These are phyloP conservation scores for Asbolus verrucosus DNA, from an alignment of 1,140 invertebrate genomes.

Conservation along the genomic window DNA sequence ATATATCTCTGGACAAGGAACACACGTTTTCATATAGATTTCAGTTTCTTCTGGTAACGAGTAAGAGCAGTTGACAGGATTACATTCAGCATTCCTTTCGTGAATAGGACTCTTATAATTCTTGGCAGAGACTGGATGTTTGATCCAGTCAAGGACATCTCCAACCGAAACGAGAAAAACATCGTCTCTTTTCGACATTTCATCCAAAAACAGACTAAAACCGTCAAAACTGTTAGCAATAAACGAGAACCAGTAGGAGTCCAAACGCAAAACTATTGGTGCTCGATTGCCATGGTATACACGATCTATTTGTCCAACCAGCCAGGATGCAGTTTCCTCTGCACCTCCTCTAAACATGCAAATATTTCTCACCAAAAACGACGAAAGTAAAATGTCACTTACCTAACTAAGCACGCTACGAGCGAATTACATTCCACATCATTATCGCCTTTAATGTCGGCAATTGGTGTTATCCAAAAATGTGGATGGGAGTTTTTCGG, in stretches of 20 bases:
- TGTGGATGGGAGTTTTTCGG: conserved; percentile 73
- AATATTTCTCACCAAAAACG: neutral
- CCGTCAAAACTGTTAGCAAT: conserved; percentile 47
- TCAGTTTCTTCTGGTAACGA: conserved; percentile 52
- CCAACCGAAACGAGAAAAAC: conserved; percentile 56
- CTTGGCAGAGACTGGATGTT: conserved; percentile 50
- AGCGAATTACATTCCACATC: conserved; percentile 71
- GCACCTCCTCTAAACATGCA: no score
- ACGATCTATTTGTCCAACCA: no score
- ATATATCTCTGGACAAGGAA: conserved; percentile 64
- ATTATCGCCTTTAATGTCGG: conserved; percentile 68
- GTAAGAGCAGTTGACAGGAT: conserved; percentile 57
- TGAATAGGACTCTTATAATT: conserved; percentile 46
- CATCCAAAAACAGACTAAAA: conserved; percentile 51
- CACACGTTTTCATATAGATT: conserved; percentile 64
- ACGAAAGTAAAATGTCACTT: conserved; percentile 54
- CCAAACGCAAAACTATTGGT: conserved; percentile 37
- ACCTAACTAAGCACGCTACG: conserved; percentile 70
- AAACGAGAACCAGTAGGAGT: conserved; percentile 34
- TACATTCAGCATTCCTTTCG: conserved; percentile 54
- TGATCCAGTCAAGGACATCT: conserved; percentile 57
- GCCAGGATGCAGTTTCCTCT: no score
- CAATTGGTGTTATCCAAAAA: conserved; percentile 75
- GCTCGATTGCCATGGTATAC: conserved; percentile 50
- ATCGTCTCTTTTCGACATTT: conserved; percentile 45